phyloP scores from a whole-genome alignment of 2,888 invertebrate genomes.

The Pogonocherus hispidulus region DNA sequence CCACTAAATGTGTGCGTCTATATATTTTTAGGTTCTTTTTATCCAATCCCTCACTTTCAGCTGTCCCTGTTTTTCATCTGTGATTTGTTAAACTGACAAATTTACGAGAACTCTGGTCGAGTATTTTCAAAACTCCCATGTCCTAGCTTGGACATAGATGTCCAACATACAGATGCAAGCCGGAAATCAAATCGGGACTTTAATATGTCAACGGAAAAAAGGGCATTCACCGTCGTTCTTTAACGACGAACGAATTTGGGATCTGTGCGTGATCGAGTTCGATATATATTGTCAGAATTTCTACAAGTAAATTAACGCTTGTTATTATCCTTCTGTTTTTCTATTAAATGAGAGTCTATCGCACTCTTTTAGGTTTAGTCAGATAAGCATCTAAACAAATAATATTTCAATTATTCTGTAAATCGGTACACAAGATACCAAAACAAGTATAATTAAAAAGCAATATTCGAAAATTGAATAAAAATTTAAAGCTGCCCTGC shows the following conservation, averaged over 20 bases:
- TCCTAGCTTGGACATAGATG: conserved; percentile 1
- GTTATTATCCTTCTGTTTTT: not conserved
- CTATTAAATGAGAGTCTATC: too few relatives aligned
- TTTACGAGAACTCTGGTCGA: not conserved
- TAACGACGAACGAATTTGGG: not conserved
- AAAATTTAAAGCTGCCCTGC: too few relatives aligned
- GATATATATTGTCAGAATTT: not conserved
- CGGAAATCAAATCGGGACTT: conserved; percentile 14
- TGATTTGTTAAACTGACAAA: conserved; percentile 5
- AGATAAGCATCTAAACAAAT: too few relatives aligned
- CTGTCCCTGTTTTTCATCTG: not conserved
- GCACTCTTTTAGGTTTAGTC: too few relatives aligned
- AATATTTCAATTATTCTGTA: too few relatives aligned
- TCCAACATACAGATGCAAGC: not conserved
- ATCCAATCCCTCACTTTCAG: not conserved
- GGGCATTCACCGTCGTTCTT: not conserved
- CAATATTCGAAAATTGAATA: too few relatives aligned
- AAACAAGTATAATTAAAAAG: too few relatives aligned
- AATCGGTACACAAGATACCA: too few relatives aligned
- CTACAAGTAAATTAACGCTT: not conserved
- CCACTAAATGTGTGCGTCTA: too few relatives aligned
- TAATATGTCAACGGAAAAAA: conserved; percentile 16
- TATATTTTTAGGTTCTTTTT: not conserved
- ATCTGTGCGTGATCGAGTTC: not conserved
- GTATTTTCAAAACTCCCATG: not conserved